Percentiles rank a stretch among this genome's conserved stretches.
These are phyloP conservation scores for Cabera pusaria DNA, from an alignment of 2,888 invertebrate genomes.

Conservation along the genomic window DNA sequence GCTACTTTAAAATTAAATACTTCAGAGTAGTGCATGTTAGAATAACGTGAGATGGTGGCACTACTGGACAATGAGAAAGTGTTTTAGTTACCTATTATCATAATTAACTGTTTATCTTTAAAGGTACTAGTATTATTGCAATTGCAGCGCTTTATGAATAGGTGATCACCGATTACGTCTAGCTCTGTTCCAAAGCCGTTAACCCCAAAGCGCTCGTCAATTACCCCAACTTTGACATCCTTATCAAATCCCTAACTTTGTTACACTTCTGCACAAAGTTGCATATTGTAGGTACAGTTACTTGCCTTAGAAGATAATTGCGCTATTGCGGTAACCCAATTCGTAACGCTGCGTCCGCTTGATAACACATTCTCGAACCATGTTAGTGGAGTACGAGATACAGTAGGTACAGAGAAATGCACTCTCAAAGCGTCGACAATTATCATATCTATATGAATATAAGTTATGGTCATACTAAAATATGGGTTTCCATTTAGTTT, in stretches of 20 bases:
- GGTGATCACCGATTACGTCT: too few species aligned
- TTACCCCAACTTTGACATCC: constrained; percentile 7
- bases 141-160: too few species aligned
- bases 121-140: too few species aligned
- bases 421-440: constrained; percentile 24
- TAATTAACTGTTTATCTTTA: too few species aligned
- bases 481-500: neutral
- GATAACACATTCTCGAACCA: constrained; percentile 57
- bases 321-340: constrained; percentile 69
- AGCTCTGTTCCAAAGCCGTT: neutral
- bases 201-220: neutral
- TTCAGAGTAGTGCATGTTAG: too few species aligned
- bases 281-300: constrained; percentile 24
- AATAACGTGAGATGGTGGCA: too few species aligned
- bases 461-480: too few species aligned
- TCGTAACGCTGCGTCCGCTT: constrained; percentile 62
- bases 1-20: too few species aligned
- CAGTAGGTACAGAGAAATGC: constrained; percentile 32
- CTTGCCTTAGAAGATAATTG: constrained; percentile 58
- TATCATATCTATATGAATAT: constrained; percentile 12
- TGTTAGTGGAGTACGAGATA: constrained; percentile 42
- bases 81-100: too few species aligned
- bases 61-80: too few species aligned
- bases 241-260: constrained; percentile 9
- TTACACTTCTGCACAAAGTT: constrained; percentile 17